Conservation (phyloP, 92 coral and sea anemone genomes). For the Plumapathes pennacea region DNA sequence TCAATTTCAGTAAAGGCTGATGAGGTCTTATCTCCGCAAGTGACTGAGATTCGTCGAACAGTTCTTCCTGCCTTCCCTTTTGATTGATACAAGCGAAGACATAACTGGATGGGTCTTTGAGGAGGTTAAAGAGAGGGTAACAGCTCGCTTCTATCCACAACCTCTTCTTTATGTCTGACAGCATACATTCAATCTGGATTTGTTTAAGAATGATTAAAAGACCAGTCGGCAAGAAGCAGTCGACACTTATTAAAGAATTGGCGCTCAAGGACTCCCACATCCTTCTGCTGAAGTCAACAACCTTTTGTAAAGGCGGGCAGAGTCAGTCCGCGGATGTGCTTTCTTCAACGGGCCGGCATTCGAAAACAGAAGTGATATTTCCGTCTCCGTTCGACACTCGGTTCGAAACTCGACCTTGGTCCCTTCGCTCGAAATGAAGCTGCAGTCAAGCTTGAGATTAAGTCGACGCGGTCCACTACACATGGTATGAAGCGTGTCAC, state of each 20-base stretch:
- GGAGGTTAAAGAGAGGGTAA: conserved; percentile 76
- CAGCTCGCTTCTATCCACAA: conserved; percentile 83
- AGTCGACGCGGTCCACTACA: too few species aligned
- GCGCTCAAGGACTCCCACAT: too few species aligned
- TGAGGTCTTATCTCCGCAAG: conserved; percentile 84
- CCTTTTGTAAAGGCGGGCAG: too few species aligned
- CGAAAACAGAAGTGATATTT: too few species aligned
- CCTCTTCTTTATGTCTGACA: conserved; percentile 75
- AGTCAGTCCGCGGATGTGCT: too few species aligned
- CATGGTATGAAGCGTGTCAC: too few species aligned
- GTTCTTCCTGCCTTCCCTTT: conserved; percentile 89
- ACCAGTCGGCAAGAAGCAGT: conserved; percentile 93
- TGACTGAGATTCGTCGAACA: conserved; percentile 77
- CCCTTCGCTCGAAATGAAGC: too few species aligned
- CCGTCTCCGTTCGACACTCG: too few species aligned
- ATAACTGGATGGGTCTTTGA: conserved; percentile 66
- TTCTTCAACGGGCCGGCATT: too few species aligned
- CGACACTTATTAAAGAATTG: conserved; percentile 63
- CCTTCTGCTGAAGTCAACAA: too few species aligned
- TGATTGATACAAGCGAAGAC: conserved; percentile 85
- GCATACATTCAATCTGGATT: conserved; percentile 68
- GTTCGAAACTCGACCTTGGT: too few species aligned
- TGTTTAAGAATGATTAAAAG: conserved; percentile 80
- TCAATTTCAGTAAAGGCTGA: conserved; percentile 82
- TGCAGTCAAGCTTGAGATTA: too few species aligned